phyloP scores from a whole-genome alignment of 2,888 invertebrate species.

The Drosophila robusta region DNA sequence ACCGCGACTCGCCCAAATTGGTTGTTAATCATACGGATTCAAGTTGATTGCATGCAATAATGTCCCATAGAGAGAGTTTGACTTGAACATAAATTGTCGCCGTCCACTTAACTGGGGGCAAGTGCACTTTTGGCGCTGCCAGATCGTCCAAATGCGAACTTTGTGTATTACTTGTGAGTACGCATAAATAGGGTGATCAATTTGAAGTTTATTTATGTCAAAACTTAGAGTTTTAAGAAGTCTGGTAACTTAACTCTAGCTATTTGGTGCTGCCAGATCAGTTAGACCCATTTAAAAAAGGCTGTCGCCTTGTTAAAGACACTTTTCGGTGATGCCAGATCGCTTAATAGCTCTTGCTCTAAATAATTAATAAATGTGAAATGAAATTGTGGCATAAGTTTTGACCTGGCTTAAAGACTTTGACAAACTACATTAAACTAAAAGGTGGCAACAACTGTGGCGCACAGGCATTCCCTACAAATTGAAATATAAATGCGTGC shows the following conservation, averaged over 20 bases:
- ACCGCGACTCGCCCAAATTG: not conserved
- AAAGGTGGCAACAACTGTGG: slow-evolving; percentile 13
- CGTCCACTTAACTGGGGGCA: too few relatives aligned
- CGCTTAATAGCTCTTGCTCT: not conserved
- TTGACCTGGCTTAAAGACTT: slow-evolving; percentile 27
- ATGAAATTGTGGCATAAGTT: too few relatives aligned
- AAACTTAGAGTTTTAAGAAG: too few relatives aligned
- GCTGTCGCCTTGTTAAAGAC: not conserved
- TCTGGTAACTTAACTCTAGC: too few relatives aligned
- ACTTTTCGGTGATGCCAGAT: not conserved
- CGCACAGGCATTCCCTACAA: slow-evolving; percentile 23
- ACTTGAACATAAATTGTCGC: slow-evolving; percentile 13
- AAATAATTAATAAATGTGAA: not conserved
- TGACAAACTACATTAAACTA: slow-evolving; percentile 2
- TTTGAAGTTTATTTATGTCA: too few relatives aligned
- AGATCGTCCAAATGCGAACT: too few relatives aligned
- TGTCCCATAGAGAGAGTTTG: slow-evolving; percentile 2
- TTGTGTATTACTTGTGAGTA: too few relatives aligned
- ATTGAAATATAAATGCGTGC: slow-evolving; percentile 76
- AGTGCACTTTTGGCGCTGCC: too few relatives aligned
- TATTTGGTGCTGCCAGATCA: not conserved
- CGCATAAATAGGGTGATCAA: too few relatives aligned
- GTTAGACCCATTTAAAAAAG: too few relatives aligned
- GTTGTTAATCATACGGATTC: slow-evolving; percentile 24
- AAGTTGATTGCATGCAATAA: slow-evolving; percentile 10